Base-by-base conservation (phyloP, 2,113 vertebrate species). In the Thinocorus orbignyianus region DNA sequence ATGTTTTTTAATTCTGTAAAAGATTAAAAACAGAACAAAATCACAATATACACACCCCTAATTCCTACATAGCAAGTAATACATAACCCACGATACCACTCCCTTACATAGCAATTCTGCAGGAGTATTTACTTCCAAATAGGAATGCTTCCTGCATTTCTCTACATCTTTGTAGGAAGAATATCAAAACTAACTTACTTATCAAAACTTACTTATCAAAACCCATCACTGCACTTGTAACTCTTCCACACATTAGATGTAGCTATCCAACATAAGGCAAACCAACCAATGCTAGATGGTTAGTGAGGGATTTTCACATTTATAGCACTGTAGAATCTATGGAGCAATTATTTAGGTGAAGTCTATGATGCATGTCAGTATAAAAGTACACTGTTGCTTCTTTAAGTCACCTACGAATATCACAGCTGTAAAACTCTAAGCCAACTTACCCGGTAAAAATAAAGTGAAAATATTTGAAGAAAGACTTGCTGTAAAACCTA, bases 1-100 rank as follows among this genome's bases (percentile, higher is more conserved):
- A 82, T 98, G 98, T 66, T 98, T 98, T 96, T 99, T 99, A 95
- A 99, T 99, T 93, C 99, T 99, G 89, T 58, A 95, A 84, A 85
- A 19, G 39, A 96, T 92, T 90, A 52, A 88, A 84, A 97, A 7
- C 0, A 3, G 62, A 87, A 69, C 24, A 28, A 83, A 96, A 81
- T 84, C 31, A 64, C 5, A 72, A 86, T 44, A 88, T 26, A 25
- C 8, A 81, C 24, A 52, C 17, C 17, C 22, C 44, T 55, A 64
- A 92, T 35, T 54, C n/a, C 24, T 28, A n/a, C 8, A 5, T 1
- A 88, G 44, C 16, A 85, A 77, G 10, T n/a, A 72, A 5, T 85
- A 30, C 16, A 52, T 30, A 90, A 72, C 31, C 4, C 49, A 92
- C 14, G 15, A 69, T 7, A 82, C 5, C 8, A n/a, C 7, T 44